These are phyloP conservation scores for Cettia cetti DNA, from an alignment of 2,113 vertebrate species.

Conservation along the genomic window DNA sequence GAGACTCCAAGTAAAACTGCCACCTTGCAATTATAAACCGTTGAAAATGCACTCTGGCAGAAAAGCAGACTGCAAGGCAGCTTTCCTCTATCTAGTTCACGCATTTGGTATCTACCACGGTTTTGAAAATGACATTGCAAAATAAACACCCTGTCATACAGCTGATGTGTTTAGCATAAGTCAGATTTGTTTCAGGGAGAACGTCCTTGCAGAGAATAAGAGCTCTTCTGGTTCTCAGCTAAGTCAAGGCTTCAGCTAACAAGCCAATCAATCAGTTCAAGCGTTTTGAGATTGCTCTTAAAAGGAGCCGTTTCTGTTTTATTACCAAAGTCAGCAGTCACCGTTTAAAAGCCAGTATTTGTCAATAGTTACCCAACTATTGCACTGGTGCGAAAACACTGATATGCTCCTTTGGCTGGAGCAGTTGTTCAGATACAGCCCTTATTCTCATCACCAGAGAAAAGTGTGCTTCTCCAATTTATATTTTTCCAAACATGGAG, in stretches of 20 bases:
- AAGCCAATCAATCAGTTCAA: neutral
- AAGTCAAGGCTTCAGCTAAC: neutral
- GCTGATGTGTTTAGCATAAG: neutral
- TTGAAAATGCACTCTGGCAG: neutral
- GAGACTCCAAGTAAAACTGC: neutral
- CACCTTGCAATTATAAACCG: neutral
- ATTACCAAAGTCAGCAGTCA: slow-evolving; percentile 5
- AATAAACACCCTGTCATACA: neutral
- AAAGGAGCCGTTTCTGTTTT: neutral
- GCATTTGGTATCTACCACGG: neutral
- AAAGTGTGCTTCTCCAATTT: neutral
- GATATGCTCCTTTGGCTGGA: neutral
- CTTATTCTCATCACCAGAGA: neutral
- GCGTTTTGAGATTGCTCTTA: neutral
- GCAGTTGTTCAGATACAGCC: slow-evolving; percentile 13
- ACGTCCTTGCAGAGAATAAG: neutral
- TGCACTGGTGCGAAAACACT: neutral
- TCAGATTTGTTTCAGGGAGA: neutral
- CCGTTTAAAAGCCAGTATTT: slow-evolving; percentile 1
- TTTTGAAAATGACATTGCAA: neutral
- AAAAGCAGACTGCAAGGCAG: neutral
- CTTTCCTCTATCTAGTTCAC: neutral
- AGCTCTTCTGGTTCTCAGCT: neutral
- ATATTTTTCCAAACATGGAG: neutral
- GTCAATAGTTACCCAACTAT: neutral